Evolutionary conservation across 2,888 invertebrate species (phyloP).

Genomic region (Spodoptera exigua): DNA sequence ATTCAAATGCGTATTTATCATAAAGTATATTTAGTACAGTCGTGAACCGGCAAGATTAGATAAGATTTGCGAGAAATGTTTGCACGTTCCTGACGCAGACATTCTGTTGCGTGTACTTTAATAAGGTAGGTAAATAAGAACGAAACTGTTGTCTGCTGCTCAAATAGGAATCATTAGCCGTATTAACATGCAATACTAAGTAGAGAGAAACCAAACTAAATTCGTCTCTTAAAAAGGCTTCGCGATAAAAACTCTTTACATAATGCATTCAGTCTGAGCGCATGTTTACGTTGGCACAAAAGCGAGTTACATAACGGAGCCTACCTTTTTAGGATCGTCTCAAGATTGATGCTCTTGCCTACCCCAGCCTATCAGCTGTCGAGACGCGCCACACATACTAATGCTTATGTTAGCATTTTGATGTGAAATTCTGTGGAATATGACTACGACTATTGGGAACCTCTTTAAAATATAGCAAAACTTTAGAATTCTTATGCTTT

Average conservation of each 20-base stretch:
- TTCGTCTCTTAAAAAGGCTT: constrained; percentile 65
- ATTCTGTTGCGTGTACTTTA: constrained; percentile 3
- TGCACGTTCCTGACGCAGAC: constrained; percentile 1
- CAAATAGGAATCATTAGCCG: constrained; percentile 62
- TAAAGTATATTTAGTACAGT: constrained; percentile 42
- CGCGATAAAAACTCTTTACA: constrained; percentile 76
- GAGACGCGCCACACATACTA: constrained; percentile 55
- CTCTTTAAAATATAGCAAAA: background rate
- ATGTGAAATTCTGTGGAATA: constrained; percentile 34
- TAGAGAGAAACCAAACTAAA: constrained; percentile 57
- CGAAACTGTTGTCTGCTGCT: constrained; percentile 34
- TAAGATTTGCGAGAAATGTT: constrained; percentile 40
- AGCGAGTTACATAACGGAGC: constrained; percentile 71
- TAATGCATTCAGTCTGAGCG: constrained; percentile 72
- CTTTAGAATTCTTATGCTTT: background rate
- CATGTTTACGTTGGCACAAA: constrained; percentile 67
- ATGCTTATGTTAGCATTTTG: constrained; percentile 33
- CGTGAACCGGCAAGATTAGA: constrained; percentile 39
- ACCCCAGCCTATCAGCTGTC: constrained; percentile 56
- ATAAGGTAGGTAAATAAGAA: constrained; percentile 20
- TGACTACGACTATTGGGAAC: constrained; percentile 7
- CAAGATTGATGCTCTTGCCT: constrained; percentile 63
- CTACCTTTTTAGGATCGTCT: constrained; percentile 65
- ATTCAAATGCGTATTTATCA: constrained; percentile 48
- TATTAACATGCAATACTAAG: constrained; percentile 72